Conservation (phyloP, 1,140 invertebrate genomes). For the Papilio dardanus region DNA sequence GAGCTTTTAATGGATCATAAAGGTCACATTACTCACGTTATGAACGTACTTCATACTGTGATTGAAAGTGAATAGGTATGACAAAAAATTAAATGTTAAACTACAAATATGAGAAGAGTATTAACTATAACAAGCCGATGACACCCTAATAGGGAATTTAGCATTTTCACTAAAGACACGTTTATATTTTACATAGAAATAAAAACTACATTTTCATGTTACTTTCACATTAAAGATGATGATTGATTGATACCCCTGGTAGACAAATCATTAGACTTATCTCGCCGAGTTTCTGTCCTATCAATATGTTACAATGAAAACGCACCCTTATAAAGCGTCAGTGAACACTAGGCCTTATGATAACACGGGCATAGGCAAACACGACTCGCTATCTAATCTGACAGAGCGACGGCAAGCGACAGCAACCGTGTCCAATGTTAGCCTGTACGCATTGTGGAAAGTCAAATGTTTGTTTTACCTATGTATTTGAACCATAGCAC, state of each 20-base stretch:
- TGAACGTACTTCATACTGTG: background rate
- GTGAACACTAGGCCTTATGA: constrained; percentile 56
- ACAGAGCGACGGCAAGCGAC: constrained; percentile 47
- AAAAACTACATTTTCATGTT: constrained; percentile 2
- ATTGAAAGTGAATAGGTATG: background rate
- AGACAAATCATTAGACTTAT: too few relatives aligned
- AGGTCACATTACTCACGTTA: background rate
- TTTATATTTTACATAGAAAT: too few relatives aligned
- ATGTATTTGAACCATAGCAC: background rate
- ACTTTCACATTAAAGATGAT: background rate
- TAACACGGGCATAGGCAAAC: constrained; percentile 66
- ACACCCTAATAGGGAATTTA: too few relatives aligned
- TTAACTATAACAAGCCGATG: background rate
- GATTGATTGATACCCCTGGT: background rate
- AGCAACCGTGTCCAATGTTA: constrained; percentile 43
- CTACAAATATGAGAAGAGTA: background rate
- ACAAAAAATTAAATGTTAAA: background rate
- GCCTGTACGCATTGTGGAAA: background rate
- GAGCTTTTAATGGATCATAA: constrained; percentile 1
- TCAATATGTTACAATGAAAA: background rate
- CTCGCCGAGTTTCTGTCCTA: background rate
- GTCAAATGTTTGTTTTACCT: background rate
- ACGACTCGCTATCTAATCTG: constrained; percentile 71
- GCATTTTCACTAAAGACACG: too few relatives aligned
- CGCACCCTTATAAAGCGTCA: constrained; percentile 41